These are phyloP conservation scores for Scaeva pyrastri DNA, from an alignment of 2,888 invertebrate species.

Conservation along the genomic window DNA sequence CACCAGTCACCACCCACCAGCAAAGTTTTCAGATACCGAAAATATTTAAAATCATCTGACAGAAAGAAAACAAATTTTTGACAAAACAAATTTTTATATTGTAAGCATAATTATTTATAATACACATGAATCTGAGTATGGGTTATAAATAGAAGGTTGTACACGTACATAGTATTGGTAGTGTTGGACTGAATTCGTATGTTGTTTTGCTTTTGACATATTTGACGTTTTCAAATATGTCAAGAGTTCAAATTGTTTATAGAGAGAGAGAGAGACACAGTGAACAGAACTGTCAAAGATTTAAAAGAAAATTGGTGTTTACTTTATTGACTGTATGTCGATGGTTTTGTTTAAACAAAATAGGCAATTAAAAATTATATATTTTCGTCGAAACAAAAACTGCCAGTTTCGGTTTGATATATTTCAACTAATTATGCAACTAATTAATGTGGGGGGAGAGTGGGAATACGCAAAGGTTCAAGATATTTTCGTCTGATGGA, in stretches of 20 bases:
- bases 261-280: not conserved
- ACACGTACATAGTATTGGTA: no score
- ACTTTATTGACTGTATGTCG: not conserved
- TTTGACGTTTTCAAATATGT: slow-evolving; percentile 14
- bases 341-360: not conserved
- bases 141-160: not conserved
- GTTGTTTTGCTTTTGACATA: slow-evolving; percentile 7
- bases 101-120: not conserved
- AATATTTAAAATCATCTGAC: slow-evolving; percentile 16
- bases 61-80: slow-evolving; percentile 17
- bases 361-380: not conserved
- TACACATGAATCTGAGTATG: no score
- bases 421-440: slow-evolving; percentile 2
- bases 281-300: slow-evolving; percentile 12
- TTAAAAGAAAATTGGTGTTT: slow-evolving; percentile 16
- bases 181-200: not conserved
- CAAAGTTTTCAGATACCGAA: slow-evolving; percentile 13
- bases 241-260: slow-evolving; percentile 31
- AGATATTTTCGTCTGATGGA: no score
- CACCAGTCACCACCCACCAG: not conserved
- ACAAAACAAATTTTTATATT: slow-evolving; percentile 10
- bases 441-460: no score
- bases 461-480: no score
- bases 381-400: not conserved
- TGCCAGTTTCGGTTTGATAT: slow-evolving; percentile 12